Base-by-base conservation (phyloP, 2,888 invertebrate genomes). In the Synergus itoensis region DNA sequence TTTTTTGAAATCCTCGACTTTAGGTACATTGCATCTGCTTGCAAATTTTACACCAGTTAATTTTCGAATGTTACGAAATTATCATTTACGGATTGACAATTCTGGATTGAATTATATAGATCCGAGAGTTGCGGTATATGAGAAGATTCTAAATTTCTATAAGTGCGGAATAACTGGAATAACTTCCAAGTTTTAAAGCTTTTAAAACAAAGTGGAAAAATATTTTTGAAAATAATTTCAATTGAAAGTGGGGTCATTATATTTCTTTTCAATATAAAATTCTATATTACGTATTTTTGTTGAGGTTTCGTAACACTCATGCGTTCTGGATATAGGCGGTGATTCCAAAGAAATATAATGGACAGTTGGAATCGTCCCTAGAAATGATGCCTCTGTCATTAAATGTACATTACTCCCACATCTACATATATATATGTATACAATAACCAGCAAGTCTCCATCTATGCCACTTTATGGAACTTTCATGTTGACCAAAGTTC, bases 361-460 rank as follows among this genome's bases (percentile, higher is more conserved):
- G 53, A 53, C 53, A 53, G 53, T 53, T n/a, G n/a, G 53, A 53
- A 9, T 1, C 14, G n/a, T 53, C 53, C 53, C 53, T n/a, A 2
- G 53, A n/a, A 53, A 53, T n/a, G n/a, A 53, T 53, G n/a, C 53
- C n/a, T 53, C n/a, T 53, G 53, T 53, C 53, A 53, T 53, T n/a
- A 53, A 53, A 53, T 53, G 9, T 53, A 53, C n/a, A 53, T 53
- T 53, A 53, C 53, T 53, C 9, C n/a, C 53, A n/a, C 8, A n/a
- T 53, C 16, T 53, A 48, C 16, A n/a, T n/a, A 48, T 0, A 43
- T 11, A 7, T 36, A 36, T 36, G 5, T 11, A 43, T 43, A n/a
- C 8, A 53, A 53, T 53, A 53, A n/a, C 1, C n/a, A n/a, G n/a
- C n/a, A n/a, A 9, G 53, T n/a, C n/a, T 53, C n/a, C 8, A 53